These are phyloP conservation scores for Mastigias papua DNA, from an alignment of 30 jellyfish, hydroid and myxozoan species.

Conservation along the genomic window DNA sequence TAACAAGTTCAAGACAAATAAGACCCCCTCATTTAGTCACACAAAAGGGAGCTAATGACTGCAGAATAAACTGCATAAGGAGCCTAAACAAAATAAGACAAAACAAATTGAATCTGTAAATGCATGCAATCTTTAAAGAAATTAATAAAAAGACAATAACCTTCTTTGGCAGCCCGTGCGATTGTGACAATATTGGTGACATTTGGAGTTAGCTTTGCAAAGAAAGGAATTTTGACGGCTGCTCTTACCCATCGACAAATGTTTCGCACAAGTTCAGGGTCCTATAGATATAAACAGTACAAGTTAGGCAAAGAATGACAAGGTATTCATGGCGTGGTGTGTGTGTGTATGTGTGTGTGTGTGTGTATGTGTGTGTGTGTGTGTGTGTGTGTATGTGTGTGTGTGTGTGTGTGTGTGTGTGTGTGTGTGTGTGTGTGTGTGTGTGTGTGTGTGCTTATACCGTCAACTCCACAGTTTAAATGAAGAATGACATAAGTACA, in stretches of 20 bases:
- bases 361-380: no score
- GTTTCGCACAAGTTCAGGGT: constrained; percentile 84
- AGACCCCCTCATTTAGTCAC: no score
- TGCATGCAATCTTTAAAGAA: background rate
- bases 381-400: no score
- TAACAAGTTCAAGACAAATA: no score
- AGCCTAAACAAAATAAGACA: background rate
- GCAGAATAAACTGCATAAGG: background rate
- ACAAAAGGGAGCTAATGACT: background rate
- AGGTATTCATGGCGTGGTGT: no score
- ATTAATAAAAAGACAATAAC: constrained; percentile 28
- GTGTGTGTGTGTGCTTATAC: background rate
- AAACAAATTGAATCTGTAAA: background rate
- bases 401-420: no score
- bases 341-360: no score
- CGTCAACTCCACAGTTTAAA: background rate
- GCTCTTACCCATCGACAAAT: constrained; percentile 98
- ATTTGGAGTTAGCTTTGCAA: constrained; percentile 98
- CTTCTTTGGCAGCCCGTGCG: constrained; percentile 97
- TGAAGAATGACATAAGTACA: background rate
- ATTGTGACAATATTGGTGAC: constrained; percentile 92
- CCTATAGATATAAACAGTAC: constrained; percentile 20
- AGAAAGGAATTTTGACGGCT: constrained; percentile 92
- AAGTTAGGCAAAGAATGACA: no score
- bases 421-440: no score